Base-by-base conservation (phyloP, 1,140 invertebrate species). In the Lineus longissimus region DNA sequence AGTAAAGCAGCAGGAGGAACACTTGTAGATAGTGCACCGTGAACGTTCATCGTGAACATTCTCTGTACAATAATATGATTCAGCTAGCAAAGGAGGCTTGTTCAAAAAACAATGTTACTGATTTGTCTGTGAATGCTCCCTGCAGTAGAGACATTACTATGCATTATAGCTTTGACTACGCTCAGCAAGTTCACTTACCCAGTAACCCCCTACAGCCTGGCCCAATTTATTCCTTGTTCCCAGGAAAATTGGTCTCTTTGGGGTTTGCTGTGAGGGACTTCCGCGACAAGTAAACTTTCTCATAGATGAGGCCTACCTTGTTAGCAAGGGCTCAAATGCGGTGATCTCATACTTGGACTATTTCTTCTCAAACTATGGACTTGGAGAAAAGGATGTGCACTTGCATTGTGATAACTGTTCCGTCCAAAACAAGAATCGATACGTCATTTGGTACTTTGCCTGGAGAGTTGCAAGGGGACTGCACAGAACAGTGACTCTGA, bases 361-460 rank as follows among this genome's bases (percentile, higher is more conserved):
- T 36, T 67, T 70, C 60, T 67, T 73, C 36, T 6, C 55, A 15
- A 51, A 63, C 6, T 69, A 64, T 69, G 70, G 70, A 22, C 25
- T 67, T 58, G 72, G 70, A 30, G 69, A 72, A 45, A 63, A 58
- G 17, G 2, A 61, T 59, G 41, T 58, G 4, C 41, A 63, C 41
- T 30, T 67, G n/a, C 62, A 67, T 61, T 55, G 40, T 9, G 61
- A 69, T 55, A 74, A 73, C 40, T 71, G 72, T 47, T 33, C 40
- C 17, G 70, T 70, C 0, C 72, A 72, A 58, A 74, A 74, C 31
- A 74, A 74, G 59, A 74, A 71, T 59, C 67, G 64, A 22, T 64
- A 41, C 30, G 45, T 73, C 25, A 22, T 74, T 33, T 68, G 65
- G 70, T 72, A 74, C 65, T 55, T 68, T 15, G 22, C 60, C 13